Percentiles rank a stretch among this genome's conserved stretches.
These are phyloP conservation scores for Elephantulus edwardii DNA, from an alignment of 2,113 vertebrate species.

Conservation along the genomic window DNA sequence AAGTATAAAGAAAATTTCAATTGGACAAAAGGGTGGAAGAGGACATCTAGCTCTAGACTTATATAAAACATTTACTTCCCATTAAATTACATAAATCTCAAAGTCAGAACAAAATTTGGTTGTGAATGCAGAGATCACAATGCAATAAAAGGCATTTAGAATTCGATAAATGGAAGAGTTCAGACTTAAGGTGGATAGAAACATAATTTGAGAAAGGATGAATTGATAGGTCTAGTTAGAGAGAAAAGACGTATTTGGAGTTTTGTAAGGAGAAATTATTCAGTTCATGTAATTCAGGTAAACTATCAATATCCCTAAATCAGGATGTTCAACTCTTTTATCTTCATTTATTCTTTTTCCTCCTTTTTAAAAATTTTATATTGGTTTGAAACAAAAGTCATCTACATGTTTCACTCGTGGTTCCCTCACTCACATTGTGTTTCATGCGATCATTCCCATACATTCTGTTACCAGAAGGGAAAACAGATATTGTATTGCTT, in stretches of 20 bases:
- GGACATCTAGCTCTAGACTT: background rate
- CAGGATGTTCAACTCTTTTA: too few species aligned
- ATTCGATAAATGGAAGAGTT: slow-evolving; percentile 45
- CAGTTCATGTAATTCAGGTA: background rate
- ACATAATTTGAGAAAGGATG: slow-evolving; percentile 1
- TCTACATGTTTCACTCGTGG: too few species aligned
- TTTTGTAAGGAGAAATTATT: background rate
- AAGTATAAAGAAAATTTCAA: background rate
- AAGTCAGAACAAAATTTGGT: slow-evolving; percentile 53
- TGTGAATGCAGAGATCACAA: slow-evolving; percentile 58
- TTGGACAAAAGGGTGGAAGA: slow-evolving; percentile 21
- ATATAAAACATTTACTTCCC: slow-evolving; percentile 30
- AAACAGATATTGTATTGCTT: background rate
- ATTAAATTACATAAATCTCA: slow-evolving; percentile 35
- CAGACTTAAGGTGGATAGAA: background rate
- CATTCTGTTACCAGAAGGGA: too few species aligned
- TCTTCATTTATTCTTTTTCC: too few species aligned
- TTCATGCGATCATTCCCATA: too few species aligned
- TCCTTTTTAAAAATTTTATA: too few species aligned
- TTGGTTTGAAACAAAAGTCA: too few species aligned
- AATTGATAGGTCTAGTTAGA: background rate
- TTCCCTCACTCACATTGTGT: too few species aligned
- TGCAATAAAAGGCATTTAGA: slow-evolving; percentile 44
- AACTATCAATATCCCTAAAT: background rate
- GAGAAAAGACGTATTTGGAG: background rate